Percentiles rank a stretch among this genome's conserved stretches.
Conservation (phyloP, 2,888 invertebrate genomes). For the Encarsia formosa region DNA sequence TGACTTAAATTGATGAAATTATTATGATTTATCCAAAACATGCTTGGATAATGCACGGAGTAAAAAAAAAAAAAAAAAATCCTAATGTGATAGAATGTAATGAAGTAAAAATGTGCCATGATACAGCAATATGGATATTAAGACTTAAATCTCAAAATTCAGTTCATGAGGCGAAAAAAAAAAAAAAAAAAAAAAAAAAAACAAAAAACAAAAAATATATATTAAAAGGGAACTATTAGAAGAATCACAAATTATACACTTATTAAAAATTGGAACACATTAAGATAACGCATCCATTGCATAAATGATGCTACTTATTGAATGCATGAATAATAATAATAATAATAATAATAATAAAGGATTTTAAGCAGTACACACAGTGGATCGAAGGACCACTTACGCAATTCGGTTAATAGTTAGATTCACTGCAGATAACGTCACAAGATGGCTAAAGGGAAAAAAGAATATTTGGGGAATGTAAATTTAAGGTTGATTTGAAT, state of each 20-base stretch:
- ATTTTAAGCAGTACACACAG: constrained; percentile 40
- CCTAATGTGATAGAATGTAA: constrained; percentile 8
- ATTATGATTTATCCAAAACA: constrained; percentile 19
- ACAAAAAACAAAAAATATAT: no score
- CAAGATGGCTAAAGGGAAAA: constrained; percentile 76
- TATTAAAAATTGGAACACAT: no score
- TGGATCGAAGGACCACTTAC: constrained; percentile 66
- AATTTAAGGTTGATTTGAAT: no score
- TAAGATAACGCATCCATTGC: no score
- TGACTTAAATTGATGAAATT: no score
- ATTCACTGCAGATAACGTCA: constrained; percentile 88
- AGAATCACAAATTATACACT: constrained; percentile 12
- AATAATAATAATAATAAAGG: constrained; percentile 35
- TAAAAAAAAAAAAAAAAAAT: no score
- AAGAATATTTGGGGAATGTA: constrained; percentile 44
- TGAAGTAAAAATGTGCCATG: constrained; percentile 19
- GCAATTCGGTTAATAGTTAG: constrained; percentile 88
- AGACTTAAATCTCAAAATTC: no score
- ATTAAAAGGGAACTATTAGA: constrained; percentile 1
- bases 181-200: no score
- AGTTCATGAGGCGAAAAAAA: no score
- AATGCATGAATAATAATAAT: no score
- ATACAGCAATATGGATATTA: no score
- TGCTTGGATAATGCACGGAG: constrained; percentile 16
- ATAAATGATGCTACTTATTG: no score